Percentiles rank a stretch among this genome's conserved stretches.
Evolutionary conservation across 2,888 invertebrate genomes (phyloP).

Genomic region (Tuta absoluta): DNA sequence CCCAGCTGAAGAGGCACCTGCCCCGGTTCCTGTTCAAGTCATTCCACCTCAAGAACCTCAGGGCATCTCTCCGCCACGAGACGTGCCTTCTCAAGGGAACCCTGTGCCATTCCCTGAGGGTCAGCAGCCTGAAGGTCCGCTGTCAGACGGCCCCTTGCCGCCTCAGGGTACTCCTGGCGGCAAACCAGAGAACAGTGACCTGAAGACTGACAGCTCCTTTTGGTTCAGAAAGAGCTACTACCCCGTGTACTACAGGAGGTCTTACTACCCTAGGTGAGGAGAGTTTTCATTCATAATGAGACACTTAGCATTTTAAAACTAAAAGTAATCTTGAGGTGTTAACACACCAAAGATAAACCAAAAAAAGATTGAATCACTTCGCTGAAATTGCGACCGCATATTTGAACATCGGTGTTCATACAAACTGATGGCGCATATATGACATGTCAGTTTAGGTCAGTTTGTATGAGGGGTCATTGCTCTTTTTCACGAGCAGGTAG

Average conservation of each 20-base stretch:
- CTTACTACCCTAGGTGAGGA: constrained; percentile 30
- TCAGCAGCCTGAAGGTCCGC: background rate
- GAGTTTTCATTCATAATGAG: background rate
- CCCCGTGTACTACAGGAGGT: constrained; percentile 25
- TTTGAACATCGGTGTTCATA: too few species aligned
- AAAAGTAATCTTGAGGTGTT: too few species aligned
- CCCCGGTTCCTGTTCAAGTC: background rate
- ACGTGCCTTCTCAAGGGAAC: background rate
- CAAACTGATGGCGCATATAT: too few species aligned
- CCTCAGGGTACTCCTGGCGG: constrained; percentile 19
- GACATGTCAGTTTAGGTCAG: too few species aligned
- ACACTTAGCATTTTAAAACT: too few species aligned
- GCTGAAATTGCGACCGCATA: too few species aligned
- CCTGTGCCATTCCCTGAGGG: constrained; percentile 3
- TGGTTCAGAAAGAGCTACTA: constrained; percentile 36
- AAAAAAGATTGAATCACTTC: too few species aligned
- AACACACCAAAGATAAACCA: too few species aligned
- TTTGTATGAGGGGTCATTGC: too few species aligned
- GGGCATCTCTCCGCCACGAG: background rate
- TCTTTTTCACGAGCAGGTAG: too few species aligned
- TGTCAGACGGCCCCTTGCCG: background rate
- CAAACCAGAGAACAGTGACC: constrained; percentile 31
- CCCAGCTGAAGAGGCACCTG: constrained; percentile 25
- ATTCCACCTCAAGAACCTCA: background rate
- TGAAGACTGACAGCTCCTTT: constrained; percentile 39